Conservation (phyloP, 2,797 vertebrate species). For the Dendrocincla fuliginosa region DNA sequence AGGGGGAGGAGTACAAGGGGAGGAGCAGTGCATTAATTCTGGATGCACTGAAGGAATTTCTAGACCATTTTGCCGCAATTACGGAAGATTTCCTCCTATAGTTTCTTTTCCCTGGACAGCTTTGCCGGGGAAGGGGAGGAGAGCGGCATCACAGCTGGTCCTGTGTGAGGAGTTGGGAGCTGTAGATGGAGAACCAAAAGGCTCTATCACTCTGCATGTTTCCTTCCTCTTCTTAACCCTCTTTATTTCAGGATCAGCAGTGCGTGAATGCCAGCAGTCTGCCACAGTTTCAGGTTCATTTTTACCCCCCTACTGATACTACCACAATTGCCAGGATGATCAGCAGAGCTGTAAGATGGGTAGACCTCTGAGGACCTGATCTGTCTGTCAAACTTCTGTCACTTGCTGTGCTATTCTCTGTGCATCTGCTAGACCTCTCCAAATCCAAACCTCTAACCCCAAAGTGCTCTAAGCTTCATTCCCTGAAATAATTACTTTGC, state of each 20-base stretch:
- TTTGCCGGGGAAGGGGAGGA: neutral
- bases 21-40: constrained; percentile 23
- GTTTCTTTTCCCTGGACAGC: neutral
- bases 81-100: neutral
- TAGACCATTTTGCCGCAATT: constrained; percentile 19
- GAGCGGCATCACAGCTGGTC: neutral
- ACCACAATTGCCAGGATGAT: constrained; percentile 3
- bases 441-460: neutral
- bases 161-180: neutral
- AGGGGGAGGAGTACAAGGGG: neutral
- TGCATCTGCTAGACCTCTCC: constrained; percentile 1
- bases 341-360: neutral
- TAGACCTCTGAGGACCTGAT: constrained; percentile 3
- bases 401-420: neutral
- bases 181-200: neutral
- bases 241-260: constrained; percentile 48
- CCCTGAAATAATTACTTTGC: neutral
- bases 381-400: constrained; percentile 16
- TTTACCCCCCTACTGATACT: neutral
- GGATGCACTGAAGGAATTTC: constrained; percentile 48
- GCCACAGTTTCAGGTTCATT: neutral
- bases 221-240: constrained; percentile 9
- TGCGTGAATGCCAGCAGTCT: constrained; percentile 19
- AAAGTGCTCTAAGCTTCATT: neutral
- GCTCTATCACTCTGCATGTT: neutral